Base-by-base conservation (phyloP, 2,797 vertebrate species). In the Xerus rutilus region DNA sequence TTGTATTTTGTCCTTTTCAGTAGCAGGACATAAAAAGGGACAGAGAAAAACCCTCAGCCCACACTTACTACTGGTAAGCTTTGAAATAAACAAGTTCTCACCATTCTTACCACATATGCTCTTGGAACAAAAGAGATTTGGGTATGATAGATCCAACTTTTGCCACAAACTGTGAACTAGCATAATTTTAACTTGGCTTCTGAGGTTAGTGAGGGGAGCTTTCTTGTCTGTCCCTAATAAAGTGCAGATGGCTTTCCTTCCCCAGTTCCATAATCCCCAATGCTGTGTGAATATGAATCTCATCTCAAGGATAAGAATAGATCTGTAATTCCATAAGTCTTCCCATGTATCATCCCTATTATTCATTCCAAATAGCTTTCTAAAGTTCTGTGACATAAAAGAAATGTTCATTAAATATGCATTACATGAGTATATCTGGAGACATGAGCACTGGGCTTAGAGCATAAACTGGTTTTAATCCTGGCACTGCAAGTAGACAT, bases 101-200 rank as follows among this genome's bases (percentile, higher is more conserved):
- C 70, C 43, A n/a, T 84, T 83, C 77, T 85, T 47, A 65, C 89
- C 96, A 93, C 89, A 90, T 97, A 93, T 86, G 59, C 43, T 94
- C 49, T 79, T 64, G 78, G 86, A 93, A 96, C 10, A 69, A 83
- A 88, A 90, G 81, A 15, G 70, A 87, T 73, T 94, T 69, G 82
- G 73, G 21, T 78, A 62, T 93, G 86, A 92, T 7, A 35, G 57
- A 76, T 88, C 67, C 76, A 93, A 57, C 43, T 93, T 97, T 95
- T 93, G 52, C 77, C 95, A 54, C 57, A 73, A 94, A 90, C 89
- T 96, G 73, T 78, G 89, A 96, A 85, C 95, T 83, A 95, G 69
- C 84, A 57, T 97, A 97, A 96, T 97, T 96, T 96, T 83, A 95
- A 90, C 52, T 92, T 97, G 86, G 87, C 86, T 86, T 95, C 89